Evolutionary conservation across 2,113 vertebrate genomes (phyloP).

Genomic region (Hylia prasina): DNA sequence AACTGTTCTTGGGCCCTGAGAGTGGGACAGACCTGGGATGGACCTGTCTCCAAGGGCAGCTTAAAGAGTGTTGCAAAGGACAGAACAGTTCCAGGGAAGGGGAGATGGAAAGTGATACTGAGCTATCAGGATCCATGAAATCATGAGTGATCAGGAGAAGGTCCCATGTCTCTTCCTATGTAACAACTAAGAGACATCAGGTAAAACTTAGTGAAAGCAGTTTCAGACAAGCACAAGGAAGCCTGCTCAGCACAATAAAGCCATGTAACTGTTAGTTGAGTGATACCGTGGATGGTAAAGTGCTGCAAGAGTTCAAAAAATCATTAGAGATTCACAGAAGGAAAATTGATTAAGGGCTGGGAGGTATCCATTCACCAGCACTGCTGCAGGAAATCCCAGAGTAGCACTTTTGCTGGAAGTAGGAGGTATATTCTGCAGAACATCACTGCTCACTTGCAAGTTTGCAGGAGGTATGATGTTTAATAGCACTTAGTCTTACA

Average conservation of each 20-base stretch:
- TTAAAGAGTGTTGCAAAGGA: background rate
- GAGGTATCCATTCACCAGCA: background rate
- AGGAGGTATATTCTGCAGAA: background rate
- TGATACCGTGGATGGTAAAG: background rate
- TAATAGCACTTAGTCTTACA: background rate
- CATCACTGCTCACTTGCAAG: background rate
- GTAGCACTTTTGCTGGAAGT: background rate
- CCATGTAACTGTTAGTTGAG: background rate
- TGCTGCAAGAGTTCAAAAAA: background rate
- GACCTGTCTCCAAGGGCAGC: background rate
- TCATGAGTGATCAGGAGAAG: background rate
- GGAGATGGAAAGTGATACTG: background rate
- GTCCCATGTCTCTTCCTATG: background rate
- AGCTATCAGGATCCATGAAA: background rate
- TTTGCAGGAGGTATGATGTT: background rate
- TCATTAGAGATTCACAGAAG: background rate
- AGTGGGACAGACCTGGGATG: accelerated
- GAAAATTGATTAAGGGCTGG: background rate
- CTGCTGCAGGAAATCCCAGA: background rate
- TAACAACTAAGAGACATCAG: background rate
- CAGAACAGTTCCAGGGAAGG: background rate
- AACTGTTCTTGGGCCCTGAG: background rate
- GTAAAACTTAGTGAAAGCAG: background rate
- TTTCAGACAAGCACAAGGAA: background rate
- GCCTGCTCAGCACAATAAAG: background rate